Base-by-base conservation (phyloP, 2,113 vertebrate genomes). In the Panthera tigris region DNA sequence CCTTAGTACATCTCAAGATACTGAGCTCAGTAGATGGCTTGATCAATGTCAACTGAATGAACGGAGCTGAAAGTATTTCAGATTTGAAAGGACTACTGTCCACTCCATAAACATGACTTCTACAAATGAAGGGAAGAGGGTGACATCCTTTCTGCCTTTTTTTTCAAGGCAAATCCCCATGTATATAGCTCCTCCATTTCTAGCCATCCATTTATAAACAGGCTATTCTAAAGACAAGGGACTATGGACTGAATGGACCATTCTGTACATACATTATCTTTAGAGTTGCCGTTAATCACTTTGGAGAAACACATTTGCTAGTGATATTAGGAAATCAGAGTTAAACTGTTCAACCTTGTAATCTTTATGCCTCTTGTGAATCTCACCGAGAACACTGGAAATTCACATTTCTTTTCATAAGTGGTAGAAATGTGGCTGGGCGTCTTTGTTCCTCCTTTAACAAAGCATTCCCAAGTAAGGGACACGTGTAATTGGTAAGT, bases 391-490 rank as follows among this genome's bases (percentile, higher is more conserved):
- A 45, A 91, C 45, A 27, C 18, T 78, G 78, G 36, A 89, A 90
- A 91, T 85, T 69, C n/a, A 4, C 74, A 25, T 92, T 87, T 92
- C 39, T 95, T 87, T 68, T 73, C 39, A 50, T 81, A 83, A 92
- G 87, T 65, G 25, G 90, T 65, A 57, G 84, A 90, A 41, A 73
- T 65, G 81, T 36, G 19, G 27, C n/a, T 83, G 83, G 71, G 45
- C 4, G 5, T 68, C 87, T 94, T 71, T 73, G 73, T 93, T 8
- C 13, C 98, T 98, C 89, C 79, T 93, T 97, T 85, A 96, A 48
- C 45, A 98, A 97, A 95, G 92, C 45, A 91, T 98, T 98, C 86
- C 92, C 94, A 98, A 98, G 85, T 95, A 74, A 96, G 94, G 80
- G 97, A 97, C 85, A 68, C 5, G 61, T 96, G 91, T 97, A 98